phyloP scores from a whole-genome alignment of 1,140 invertebrate genomes.

The Octopus sinensis region DNA sequence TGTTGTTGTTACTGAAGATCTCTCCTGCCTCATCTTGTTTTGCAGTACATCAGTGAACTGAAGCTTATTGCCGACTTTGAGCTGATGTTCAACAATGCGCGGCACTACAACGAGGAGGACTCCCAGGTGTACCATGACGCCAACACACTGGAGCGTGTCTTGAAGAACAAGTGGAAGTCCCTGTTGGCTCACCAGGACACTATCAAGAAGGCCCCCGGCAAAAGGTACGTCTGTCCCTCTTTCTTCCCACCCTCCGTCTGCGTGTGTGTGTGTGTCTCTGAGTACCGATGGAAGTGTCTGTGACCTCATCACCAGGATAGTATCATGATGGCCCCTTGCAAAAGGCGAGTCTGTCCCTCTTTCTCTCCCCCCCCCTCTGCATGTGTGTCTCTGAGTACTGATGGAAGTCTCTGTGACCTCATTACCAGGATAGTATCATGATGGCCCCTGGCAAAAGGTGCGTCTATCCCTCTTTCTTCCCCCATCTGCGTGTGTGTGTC shows the following conservation, averaged over 20 bases:
- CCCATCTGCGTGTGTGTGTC: too few species aligned
- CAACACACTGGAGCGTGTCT: constrained; percentile 77
- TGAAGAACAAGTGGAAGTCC: constrained; percentile 75
- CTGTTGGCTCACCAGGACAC: constrained; percentile 36
- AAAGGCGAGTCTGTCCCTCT: too few species aligned
- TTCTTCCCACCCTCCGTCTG: background rate
- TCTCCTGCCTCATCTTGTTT: constrained; percentile 1
- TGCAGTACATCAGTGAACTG: constrained; percentile 65
- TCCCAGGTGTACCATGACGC: constrained; percentile 94
- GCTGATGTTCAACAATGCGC: constrained; percentile 93
- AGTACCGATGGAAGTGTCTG: too few species aligned
- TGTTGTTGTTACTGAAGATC: too few species aligned
- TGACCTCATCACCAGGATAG: too few species aligned
- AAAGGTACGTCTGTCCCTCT: constrained; percentile 23
- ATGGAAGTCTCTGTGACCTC: too few species aligned
- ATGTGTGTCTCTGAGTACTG: too few species aligned
- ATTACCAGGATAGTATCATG: constrained; percentile 24
- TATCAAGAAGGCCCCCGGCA: constrained; percentile 23
- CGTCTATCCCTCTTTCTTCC: background rate
- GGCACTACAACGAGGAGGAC: constrained; percentile 92
- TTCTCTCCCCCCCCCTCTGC: too few species aligned
- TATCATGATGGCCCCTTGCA: too few species aligned
- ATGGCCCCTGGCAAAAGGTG: constrained; percentile 31
- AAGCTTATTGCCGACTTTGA: constrained; percentile 71
- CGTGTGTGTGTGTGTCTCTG: too few species aligned